A percentile compares a stretch with the other conserved stretches of the same genome.
Evolutionary conservation across 2,113 vertebrate species (phyloP).

Genomic region (Cyanoramphus novaezelandiae): DNA sequence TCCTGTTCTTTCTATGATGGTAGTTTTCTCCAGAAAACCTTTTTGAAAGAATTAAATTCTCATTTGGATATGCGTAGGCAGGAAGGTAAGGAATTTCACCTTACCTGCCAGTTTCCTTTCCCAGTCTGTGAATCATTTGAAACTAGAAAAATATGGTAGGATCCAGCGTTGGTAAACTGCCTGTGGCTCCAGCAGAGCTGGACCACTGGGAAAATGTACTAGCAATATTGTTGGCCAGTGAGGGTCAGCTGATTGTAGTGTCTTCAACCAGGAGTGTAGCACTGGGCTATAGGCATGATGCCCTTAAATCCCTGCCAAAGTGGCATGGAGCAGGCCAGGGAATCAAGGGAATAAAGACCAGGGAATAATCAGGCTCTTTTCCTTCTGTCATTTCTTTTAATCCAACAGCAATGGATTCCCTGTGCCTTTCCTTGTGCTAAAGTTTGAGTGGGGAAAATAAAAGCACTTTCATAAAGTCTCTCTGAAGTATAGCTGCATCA

Average conservation of each 20-base stretch:
- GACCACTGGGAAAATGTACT: neutral
- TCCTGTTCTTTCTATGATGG: neutral
- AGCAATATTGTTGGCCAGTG: rapidly evolving
- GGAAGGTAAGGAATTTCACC: neutral
- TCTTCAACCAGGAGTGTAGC: neutral
- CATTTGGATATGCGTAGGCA: neutral
- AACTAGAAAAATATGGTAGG: neutral
- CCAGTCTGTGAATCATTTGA: neutral
- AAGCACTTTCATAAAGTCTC: neutral
- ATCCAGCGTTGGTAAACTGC: neutral
- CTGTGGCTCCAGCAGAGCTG: neutral
- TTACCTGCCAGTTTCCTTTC: neutral
- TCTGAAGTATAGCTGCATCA: neutral
- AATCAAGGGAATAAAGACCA: neutral
- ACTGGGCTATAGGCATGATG: no score
- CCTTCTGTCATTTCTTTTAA: neutral
- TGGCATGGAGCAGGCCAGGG: neutral
- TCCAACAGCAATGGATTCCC: neutral
- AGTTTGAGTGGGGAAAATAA: neutral
- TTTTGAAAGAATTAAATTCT: neutral
- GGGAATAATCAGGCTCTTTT: neutral
- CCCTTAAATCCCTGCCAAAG: neutral
- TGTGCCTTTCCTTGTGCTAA: neutral
- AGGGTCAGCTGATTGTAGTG: neutral
- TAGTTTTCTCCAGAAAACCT: neutral